Conservation (phyloP, 2,888 invertebrate genomes). For the Minunthozetes semirufus region DNA sequence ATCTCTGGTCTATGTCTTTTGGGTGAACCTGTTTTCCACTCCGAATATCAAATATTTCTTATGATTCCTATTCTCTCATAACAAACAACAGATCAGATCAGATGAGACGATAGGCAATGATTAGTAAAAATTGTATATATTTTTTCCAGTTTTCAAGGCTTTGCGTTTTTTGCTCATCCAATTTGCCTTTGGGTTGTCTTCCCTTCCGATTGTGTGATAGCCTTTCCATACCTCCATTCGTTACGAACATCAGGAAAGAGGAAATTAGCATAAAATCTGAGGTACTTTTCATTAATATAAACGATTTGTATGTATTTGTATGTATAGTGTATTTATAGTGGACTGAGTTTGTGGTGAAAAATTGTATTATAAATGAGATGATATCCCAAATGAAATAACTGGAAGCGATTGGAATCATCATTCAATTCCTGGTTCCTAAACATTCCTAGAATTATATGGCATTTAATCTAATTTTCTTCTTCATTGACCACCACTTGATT, state of each 20-base stretch:
- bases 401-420: neutral
- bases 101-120: neutral
- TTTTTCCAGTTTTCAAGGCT: neutral
- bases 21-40: conserved; percentile 1
- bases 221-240: too few relatives aligned
- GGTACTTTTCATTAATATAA: too few relatives aligned
- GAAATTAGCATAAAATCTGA: too few relatives aligned
- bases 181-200: neutral
- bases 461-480: too few relatives aligned
- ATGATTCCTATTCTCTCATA: neutral
- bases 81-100: neutral
- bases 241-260: too few relatives aligned
- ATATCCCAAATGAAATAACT: too few relatives aligned
- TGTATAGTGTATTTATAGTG: too few relatives aligned
- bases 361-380: too few relatives aligned
- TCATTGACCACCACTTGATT: too few relatives aligned
- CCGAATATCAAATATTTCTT: too few relatives aligned
- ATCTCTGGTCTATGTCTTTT: neutral
- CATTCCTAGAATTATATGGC: neutral
- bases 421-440: conserved; percentile 12
- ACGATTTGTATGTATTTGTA: too few relatives aligned
- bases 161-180: neutral
- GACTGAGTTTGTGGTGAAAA: too few relatives aligned
- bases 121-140: neutral
- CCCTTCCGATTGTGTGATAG: neutral